Base-by-base conservation (phyloP, 2,797 vertebrate species). In the Bradypus variegatus region DNA sequence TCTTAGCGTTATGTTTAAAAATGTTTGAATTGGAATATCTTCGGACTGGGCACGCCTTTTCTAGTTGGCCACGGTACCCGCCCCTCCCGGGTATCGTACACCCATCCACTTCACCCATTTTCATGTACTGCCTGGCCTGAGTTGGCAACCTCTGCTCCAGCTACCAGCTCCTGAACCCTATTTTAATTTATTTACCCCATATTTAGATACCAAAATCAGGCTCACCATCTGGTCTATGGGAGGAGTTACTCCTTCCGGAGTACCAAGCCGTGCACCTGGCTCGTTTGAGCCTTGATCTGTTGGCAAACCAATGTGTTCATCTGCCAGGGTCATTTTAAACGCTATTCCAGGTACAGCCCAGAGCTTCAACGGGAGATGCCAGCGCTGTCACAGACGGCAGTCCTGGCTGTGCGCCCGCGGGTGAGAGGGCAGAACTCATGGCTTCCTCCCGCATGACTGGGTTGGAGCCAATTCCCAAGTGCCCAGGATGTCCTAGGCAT, bases 141-240 rank as follows among this genome's bases (percentile, higher is more conserved):
- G 36, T 90, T 78, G 82, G 75, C 38, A 36, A 36, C 64, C n/a
- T 65, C 86, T 58, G 27, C 36, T 64, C 82, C 75, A 58, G 58
- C 45, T 58, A 88, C 75, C 27, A 86, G 58, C 70, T n/a, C 75
- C 80, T 38, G 21, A 89, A 82, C 27, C 21, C 50, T 84, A 83
- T 70, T 94, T 95, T 93, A 93, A 90, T 45, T 45, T 45, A 45
- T 45, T 45, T 45, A 45, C 41, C 21, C 50, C 86, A 86, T 70
- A 94, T 95, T 93, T 94, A 90, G 88, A 89, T 76, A 58, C 80
- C 55, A 79, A 94, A 93, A 85, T 27, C 76, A 83, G 41, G 60
- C 80, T 86, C 55, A 55, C 90, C 92, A 92, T 82, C 91, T 95
- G 90, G 80, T 53, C 88, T 81, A 19, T 55, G 48, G 53, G 58